phyloP scores from a whole-genome alignment of 2,888 invertebrate species.

The Abscondita cerata region DNA sequence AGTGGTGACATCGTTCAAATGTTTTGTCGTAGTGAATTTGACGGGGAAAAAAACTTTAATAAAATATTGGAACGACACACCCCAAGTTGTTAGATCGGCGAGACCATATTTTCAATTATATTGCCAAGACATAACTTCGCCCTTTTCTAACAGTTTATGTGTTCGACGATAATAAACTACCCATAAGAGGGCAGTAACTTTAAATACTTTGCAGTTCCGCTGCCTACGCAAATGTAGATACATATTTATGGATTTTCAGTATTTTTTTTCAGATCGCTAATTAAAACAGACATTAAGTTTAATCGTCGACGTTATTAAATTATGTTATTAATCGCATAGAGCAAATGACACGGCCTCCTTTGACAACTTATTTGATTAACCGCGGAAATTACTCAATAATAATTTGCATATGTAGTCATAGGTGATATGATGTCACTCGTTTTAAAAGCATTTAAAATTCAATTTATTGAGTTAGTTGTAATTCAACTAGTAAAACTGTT shows the following conservation, averaged over 20 bases:
- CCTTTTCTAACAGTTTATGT: constrained; percentile 24
- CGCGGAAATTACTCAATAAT: constrained; percentile 17
- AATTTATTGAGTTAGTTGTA: constrained; percentile 11
- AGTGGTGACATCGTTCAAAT: neutral
- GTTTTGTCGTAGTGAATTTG: neutral
- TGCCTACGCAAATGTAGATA: neutral
- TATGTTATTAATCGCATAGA: constrained; percentile 14
- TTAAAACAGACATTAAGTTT: no score
- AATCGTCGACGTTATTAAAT: constrained; percentile 8
- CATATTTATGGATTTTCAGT: neutral
- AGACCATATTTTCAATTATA: constrained; percentile 1
- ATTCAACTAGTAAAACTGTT: constrained; percentile 8
- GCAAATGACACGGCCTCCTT: constrained; percentile 13
- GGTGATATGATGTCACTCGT: constrained; percentile 22
- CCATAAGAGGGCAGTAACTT: constrained; percentile 31
- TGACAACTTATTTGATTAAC: constrained; percentile 19
- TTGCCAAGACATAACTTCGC: constrained; percentile 10
- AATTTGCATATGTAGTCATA: constrained; percentile 21
- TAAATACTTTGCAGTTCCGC: constrained; percentile 12
- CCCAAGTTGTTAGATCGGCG: neutral
- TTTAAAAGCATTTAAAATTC: constrained; percentile 17
- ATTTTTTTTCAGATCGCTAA: no score
- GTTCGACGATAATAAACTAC: constrained; percentile 29
- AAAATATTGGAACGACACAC: neutral
- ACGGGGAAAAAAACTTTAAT: neutral